Conservation (phyloP, 2,888 invertebrate species). For the Caenorhabditis sp. region DNA sequence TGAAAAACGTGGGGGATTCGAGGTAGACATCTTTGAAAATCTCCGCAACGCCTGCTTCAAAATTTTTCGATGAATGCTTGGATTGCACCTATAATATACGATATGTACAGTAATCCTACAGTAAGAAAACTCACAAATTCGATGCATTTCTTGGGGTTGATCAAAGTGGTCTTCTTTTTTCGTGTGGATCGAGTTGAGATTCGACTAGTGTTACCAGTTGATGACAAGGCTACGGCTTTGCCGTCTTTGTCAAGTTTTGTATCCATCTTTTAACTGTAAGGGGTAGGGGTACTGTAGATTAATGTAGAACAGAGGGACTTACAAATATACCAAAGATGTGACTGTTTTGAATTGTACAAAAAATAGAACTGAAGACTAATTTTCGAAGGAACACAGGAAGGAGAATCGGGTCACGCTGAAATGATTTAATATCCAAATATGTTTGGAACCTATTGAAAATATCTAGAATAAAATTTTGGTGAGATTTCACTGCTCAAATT, state of each 20-base stretch:
- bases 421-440: too few relatives aligned
- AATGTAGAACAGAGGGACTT: neutral
- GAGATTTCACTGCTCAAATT: too few relatives aligned
- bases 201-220: constrained; percentile 11
- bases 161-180: constrained; percentile 33
- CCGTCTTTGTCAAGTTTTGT: constrained; percentile 4
- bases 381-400: too few relatives aligned
- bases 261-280: constrained; percentile 1
- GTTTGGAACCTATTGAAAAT: too few relatives aligned
- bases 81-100: neutral
- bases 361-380: neutral
- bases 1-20: constrained; percentile 25
- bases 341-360: neutral
- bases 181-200: constrained; percentile 33
- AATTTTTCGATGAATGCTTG: constrained; percentile 11
- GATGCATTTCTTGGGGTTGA: constrained; percentile 37
- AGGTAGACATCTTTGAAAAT: constrained; percentile 21
- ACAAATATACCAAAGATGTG: neutral
- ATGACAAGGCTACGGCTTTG: neutral
- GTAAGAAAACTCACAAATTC: constrained; percentile 26
- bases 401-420: too few relatives aligned
- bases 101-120: too few relatives aligned
- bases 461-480: too few relatives aligned
- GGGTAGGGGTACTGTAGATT: neutral
- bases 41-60: constrained; percentile 27